These are phyloP conservation scores for Agrotis exclamationis DNA, from an alignment of 2,888 invertebrate species.

Conservation along the genomic window DNA sequence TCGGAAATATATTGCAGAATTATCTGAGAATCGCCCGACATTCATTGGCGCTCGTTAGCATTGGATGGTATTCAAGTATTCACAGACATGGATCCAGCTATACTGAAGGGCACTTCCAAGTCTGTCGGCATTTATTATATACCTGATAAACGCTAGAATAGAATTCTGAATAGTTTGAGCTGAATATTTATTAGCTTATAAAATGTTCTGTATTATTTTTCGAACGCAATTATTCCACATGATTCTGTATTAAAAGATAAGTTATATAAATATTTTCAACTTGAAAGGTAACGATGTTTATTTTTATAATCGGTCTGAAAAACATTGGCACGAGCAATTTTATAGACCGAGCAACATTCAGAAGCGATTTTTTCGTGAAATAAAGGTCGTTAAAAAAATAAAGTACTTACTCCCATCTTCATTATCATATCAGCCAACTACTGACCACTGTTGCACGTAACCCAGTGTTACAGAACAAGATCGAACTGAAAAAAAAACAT, in stretches of 20 bases:
- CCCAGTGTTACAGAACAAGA: no score
- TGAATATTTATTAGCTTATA: slow-evolving; percentile 38
- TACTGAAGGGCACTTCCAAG: slow-evolving; percentile 46
- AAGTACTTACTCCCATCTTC: no score
- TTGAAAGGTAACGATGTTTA: neutral
- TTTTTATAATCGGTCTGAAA: neutral
- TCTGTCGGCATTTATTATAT: slow-evolving; percentile 49
- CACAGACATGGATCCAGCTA: slow-evolving; percentile 53
- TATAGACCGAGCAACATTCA: no score
- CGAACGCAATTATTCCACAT: neutral
- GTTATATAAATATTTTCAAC: neutral
- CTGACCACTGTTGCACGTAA: no score
- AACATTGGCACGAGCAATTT: no score
- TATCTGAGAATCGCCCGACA: slow-evolving; percentile 59
- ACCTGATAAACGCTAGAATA: slow-evolving; percentile 26
- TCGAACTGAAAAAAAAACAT: no score
- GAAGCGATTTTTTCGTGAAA: no score
- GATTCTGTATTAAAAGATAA: neutral
- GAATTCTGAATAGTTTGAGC: slow-evolving; percentile 22
- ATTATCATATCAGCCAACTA: no score
- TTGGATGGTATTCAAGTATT: slow-evolving; percentile 71
- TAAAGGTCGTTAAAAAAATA: no score
- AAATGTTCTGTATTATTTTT: neutral
- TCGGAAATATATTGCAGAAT: slow-evolving; percentile 44
- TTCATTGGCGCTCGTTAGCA: slow-evolving; percentile 69